Evolutionary conservation across 2,888 invertebrate genomes (phyloP), one percentile per base, ranked within the genome.

Genomic region (Aspidiotus destructor): DNA sequence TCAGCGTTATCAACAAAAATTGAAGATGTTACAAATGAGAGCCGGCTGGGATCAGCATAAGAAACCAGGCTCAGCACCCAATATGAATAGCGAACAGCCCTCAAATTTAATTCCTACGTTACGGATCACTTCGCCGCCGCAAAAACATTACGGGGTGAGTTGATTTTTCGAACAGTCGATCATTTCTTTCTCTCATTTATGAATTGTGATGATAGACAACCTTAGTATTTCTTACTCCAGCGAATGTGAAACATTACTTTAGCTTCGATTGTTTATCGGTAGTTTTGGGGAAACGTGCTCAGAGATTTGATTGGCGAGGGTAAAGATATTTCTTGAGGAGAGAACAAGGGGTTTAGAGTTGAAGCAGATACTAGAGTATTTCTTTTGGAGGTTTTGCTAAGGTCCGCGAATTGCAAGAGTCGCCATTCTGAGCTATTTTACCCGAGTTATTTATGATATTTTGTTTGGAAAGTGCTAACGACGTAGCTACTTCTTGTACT

Each of bases 11-110:
- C 63, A 67, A 41, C 68, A 71, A 52, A 65, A 71, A 8, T 68
- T 72, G 42, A 69, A 70, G 52, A 53, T 71, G 61, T 70, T 71
- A 54, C 71, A 71, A 70, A 71, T 69, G 70, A 68, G 69, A 71
- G 72, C 70, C 0, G 71, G 71, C 15, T 63, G 70, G 61, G 71
- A 71, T 17, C 62, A 61, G 42, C 55, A 69, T 42, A 57, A 54
- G 44, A 69, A 69, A 62, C 53, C 61, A 2, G 54, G 62, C 8
- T 53, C 61, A 8, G 57, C 57, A n/a, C 62, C 62, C 10, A 40
- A 54, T 42, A 55, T 48, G 3, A 62, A 55, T 48, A 57, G 55
- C 15, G 69, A 69, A 41, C 69, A 69, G 55, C 54, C 62, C 11
- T 62, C 69, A 15, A 69, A 69, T 69, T 48, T 69, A 41, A 69